Conservation (phyloP, 1,140 invertebrate genomes). For the Drosophila kepulauana region DNA sequence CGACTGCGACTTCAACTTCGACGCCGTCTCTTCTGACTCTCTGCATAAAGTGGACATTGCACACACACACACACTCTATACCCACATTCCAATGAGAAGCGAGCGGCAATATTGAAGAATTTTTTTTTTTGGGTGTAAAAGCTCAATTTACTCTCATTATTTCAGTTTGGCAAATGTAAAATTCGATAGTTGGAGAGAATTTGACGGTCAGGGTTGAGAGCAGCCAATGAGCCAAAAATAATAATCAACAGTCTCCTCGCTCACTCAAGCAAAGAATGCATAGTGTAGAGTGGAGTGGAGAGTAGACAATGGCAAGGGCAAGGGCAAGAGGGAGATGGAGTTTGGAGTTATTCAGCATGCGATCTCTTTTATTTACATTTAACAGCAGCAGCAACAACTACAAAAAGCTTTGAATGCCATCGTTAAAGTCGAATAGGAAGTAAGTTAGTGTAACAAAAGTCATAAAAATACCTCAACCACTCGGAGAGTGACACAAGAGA, state of each 20-base stretch:
- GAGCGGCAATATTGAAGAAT: conserved; percentile 24
- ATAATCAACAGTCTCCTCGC: conserved; percentile 31
- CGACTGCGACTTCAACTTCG: conserved; percentile 45
- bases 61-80: conserved; percentile 24
- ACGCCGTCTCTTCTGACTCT: conserved; percentile 20
- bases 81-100: conserved; percentile 39
- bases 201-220: conserved; percentile 34
- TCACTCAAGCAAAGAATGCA: conserved; percentile 34
- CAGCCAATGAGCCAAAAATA: conserved; percentile 18
- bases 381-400: conserved; percentile 26
- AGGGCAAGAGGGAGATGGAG: not conserved
- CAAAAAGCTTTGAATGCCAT: conserved; percentile 31
- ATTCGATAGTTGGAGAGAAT: conserved; percentile 1
- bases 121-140: conserved; percentile 1
- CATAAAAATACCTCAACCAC: conserved; percentile 72
- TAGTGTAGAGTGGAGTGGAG: not conserved
- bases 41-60: conserved; percentile 11
- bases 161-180: not conserved
- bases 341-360: not conserved
- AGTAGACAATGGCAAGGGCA: not conserved
- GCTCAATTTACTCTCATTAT: not conserved
- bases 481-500: conserved; percentile 36
- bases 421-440: conserved; percentile 67
- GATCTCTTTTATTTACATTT: conserved; percentile 41
- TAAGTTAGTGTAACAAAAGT: conserved; percentile 81